phyloP scores from a whole-genome alignment of 2,113 vertebrate species.

The Malurus melanocephalus region DNA sequence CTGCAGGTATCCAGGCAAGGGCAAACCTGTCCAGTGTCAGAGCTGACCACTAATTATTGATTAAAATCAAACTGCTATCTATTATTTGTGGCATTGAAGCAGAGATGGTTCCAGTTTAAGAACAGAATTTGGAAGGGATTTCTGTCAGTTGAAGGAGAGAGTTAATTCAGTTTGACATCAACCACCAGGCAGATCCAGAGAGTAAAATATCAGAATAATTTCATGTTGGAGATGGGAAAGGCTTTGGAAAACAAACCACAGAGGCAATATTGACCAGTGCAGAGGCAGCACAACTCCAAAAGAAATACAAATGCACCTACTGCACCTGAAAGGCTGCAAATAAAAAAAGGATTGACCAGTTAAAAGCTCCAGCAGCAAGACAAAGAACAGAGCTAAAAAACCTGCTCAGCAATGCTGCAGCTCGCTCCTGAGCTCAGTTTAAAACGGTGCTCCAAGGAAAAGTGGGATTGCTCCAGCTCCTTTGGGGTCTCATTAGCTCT shows the following conservation, averaged over 20 bases:
- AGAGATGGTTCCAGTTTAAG: neutral
- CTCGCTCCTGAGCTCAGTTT: neutral
- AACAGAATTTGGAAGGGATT: neutral
- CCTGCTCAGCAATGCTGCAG: neutral
- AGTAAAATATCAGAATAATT: neutral
- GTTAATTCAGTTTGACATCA: neutral
- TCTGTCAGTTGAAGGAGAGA: neutral
- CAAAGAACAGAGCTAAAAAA: neutral
- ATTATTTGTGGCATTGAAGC: too few species aligned
- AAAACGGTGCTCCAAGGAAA: constrained; percentile 15
- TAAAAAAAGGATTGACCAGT: neutral
- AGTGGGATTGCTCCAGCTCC: neutral
- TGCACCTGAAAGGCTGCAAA: neutral
- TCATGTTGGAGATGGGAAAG: neutral
- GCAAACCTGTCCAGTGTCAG: accelerated
- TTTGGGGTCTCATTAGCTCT: constrained; percentile 67
- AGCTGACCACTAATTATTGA: neutral
- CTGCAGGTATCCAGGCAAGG: neutral
- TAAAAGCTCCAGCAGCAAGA: neutral
- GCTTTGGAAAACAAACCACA: neutral
- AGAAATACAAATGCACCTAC: neutral
- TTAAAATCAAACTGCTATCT: neutral
- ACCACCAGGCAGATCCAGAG: neutral
- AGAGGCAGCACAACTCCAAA: neutral
- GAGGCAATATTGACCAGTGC: neutral